Percentiles rank a stretch among this genome's conserved stretches.
Evolutionary conservation across 37 sponge, comb jelly and placozoan species (phyloP).

Genomic region (Beroe forskalii): DNA sequence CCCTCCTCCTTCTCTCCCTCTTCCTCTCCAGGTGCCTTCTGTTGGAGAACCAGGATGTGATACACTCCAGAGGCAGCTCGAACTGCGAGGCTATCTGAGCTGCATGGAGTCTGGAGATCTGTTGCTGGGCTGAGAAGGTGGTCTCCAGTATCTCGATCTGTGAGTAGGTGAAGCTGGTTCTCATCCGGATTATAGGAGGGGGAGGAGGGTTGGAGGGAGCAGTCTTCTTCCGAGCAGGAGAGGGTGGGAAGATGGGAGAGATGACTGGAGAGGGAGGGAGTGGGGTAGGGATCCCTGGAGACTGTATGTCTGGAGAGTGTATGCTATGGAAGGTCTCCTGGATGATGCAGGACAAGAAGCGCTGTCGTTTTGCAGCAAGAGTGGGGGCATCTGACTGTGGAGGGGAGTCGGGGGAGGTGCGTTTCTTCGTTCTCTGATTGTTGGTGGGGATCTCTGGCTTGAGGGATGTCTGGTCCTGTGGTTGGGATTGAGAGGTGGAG

Average conservation of each 20-base stretch:
- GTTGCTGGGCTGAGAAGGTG: not conserved
- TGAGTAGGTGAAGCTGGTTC: constrained; percentile 38
- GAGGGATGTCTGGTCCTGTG: not conserved
- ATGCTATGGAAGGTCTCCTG: constrained; percentile 14
- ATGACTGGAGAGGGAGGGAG: not conserved
- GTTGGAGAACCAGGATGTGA: constrained; percentile 7
- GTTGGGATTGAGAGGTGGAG: not conserved
- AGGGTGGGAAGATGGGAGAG: not conserved
- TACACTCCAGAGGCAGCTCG: not conserved
- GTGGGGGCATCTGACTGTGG: not conserved
- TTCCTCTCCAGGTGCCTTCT: not conserved
- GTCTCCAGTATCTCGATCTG: not conserved
- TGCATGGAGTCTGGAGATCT: not conserved
- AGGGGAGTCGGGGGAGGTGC: not conserved
- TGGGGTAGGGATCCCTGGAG: not conserved
- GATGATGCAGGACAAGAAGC: not conserved
- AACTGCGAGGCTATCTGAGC: not conserved
- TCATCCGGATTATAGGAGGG: not conserved
- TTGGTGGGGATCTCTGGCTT: no score
- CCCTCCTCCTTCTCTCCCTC: not conserved
- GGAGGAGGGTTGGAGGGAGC: no score
- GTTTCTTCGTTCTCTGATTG: no score
- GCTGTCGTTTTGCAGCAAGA: not conserved
- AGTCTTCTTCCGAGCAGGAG: not conserved
- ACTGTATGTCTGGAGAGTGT: constrained; percentile 38